A percentile compares a stretch with the other conserved stretches of the same genome.
phyloP scores from a whole-genome alignment of 2,797 vertebrate genomes.

The Neomorphus geoffroyi region DNA sequence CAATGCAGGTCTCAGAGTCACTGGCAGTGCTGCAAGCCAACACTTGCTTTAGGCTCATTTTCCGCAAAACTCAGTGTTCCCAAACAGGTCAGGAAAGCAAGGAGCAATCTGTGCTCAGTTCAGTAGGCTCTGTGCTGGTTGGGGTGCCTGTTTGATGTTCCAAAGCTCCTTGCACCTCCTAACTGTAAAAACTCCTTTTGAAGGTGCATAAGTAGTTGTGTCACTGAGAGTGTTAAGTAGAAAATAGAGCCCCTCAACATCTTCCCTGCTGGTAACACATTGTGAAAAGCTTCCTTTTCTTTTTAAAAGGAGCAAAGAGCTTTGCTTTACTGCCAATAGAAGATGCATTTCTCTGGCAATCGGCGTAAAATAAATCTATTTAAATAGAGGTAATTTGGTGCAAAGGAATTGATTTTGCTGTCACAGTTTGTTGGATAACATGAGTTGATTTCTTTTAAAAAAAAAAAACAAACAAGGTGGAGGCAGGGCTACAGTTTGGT shows the following conservation, averaged over 20 bases:
- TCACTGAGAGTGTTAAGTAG: neutral
- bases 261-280: conserved; percentile 1
- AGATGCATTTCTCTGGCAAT: conserved; percentile 12
- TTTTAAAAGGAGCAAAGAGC: neutral
- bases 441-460: neutral
- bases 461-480: neutral
- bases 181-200: conserved; percentile 22
- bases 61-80: neutral
- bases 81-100: neutral
- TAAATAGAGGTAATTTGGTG: conserved; percentile 51
- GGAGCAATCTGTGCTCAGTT: neutral
- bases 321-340: conserved; percentile 2
- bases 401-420: conserved; percentile 47
- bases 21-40: neutral
- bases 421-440: neutral
- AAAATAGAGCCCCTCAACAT: neutral
- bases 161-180: neutral
- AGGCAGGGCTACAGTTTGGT: neutral
- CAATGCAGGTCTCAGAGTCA: neutral
- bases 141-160: neutral
- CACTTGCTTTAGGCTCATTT: neutral
- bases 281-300: neutral
- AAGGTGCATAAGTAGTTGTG: neutral
- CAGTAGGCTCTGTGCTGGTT: neutral
- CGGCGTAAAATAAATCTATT: neutral